Percentiles rank a stretch among this genome's conserved stretches.
These are phyloP conservation scores for Scaptomyza hsui DNA, from an alignment of 1,140 invertebrate genomes.

Conservation along the genomic window DNA sequence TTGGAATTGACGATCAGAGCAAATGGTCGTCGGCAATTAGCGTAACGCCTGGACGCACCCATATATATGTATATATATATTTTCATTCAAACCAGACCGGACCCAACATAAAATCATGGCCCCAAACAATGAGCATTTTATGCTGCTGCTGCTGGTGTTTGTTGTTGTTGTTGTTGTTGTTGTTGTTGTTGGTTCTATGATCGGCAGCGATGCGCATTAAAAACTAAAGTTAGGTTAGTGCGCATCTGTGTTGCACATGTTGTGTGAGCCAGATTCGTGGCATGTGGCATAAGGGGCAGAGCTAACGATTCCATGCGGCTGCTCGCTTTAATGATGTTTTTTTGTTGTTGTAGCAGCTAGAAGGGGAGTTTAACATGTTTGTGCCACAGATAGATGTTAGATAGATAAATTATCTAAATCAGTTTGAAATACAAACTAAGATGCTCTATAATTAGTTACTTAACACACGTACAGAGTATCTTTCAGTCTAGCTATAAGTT, in stretches of 20 bases:
- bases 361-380: too few species aligned
- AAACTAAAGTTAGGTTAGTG: conserved; percentile 59
- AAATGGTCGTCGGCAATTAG: conserved; percentile 42
- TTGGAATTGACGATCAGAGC: conserved; percentile 43
- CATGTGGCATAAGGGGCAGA: conserved; percentile 18
- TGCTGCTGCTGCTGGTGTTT: conserved; percentile 29
- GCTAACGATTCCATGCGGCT: conserved; percentile 42
- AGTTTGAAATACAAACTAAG: too few species aligned
- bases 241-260: conserved; percentile 52
- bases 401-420: too few species aligned
- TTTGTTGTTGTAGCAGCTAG: background rate
- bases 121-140: conserved; percentile 61
- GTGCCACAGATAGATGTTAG: too few species aligned
- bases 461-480: background rate
- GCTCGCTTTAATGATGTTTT: conserved; percentile 43
- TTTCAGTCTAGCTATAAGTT: conserved; percentile 9
- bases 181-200: conserved; percentile 37
- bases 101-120: conserved; percentile 41
- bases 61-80: too few species aligned
- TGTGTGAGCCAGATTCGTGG: conserved; percentile 22
- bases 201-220: conserved; percentile 63
- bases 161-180: conserved; percentile 6
- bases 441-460: too few species aligned
- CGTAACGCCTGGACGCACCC: conserved; percentile 49
- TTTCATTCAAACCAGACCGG: conserved; percentile 13